Evolutionary conservation across 2,888 invertebrate genomes (phyloP), one percentile per base, ranked within the genome.

Genomic region (Anarsia innoxiella): DNA sequence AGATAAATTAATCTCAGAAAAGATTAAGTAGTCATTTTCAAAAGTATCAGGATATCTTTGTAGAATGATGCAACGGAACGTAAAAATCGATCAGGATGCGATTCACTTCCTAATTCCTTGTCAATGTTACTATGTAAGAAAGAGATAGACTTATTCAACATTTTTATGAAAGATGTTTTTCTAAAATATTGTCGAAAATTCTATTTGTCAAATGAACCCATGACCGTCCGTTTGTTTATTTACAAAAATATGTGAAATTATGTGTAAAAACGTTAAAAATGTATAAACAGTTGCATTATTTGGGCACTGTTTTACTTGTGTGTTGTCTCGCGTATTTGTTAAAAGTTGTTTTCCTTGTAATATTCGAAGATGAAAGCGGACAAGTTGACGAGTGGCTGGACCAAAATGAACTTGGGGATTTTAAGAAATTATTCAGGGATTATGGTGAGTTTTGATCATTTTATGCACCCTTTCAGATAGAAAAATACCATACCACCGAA

Each of bases 351-450:
- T 59, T 80, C 48, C 71, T 72, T 37, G 74, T 78, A 44, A 68
- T 76, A 50, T 73, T 80, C 49, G 74, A 87, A 57, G 87, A 87
- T 56, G 87, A 88, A 51, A 73, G 82, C 49, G 84, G 83, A 26
- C 88, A 90, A 71, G 90, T 92, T 39, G 91, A 92, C 56, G 85
- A 88, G 61, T 94, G 93, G 93, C 77, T 93, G 46, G 88, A 90
- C 40, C 89, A 92, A 62, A 92, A 91, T 64, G 89, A 91, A 48
- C 85, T 93, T 44, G 86, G 88, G 19, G 87, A 90, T 46, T 91
- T 90, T 64, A 89, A 90, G 59, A 86, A 89, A 48, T 71, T 92
- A 16, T 93, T 93, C 68, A 87, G 79, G 53, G 88, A 91, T 57
- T 88, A 89, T 78, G 93, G 94, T 93, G 73, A 86, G 89, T 84